These are phyloP conservation scores for Sciurus niger DNA, from an alignment of 2,113 vertebrate species.

Conservation along the genomic window DNA sequence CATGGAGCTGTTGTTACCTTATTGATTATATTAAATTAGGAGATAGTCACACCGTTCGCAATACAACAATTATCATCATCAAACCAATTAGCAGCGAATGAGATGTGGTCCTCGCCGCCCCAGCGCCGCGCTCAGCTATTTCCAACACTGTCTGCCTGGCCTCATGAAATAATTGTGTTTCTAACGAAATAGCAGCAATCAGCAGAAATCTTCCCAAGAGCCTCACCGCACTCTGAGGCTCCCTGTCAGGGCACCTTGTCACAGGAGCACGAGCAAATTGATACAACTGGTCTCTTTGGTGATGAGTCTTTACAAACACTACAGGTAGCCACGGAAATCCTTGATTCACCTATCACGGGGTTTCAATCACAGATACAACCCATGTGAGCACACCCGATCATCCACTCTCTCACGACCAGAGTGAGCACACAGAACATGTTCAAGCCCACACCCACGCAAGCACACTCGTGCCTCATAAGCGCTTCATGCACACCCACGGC, in stretches of 20 bases:
- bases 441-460: background rate
- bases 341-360: background rate
- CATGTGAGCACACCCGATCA: background rate
- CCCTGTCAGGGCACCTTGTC: background rate
- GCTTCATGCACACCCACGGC: background rate
- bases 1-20: constrained; percentile 80
- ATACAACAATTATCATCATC: constrained; percentile 77
- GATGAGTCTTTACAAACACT: background rate
- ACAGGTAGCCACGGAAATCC: background rate
- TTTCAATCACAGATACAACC: background rate
- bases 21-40: constrained; percentile 86
- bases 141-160: constrained; percentile 52
- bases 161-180: background rate
- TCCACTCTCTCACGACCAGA: background rate
- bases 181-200: background rate
- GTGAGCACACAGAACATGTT: background rate
- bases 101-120: constrained; percentile 75
- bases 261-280: constrained; percentile 45
- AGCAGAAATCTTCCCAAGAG: constrained; percentile 60
- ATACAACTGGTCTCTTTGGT: background rate
- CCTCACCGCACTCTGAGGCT: background rate
- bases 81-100: constrained; percentile 81
- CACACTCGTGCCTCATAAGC: too few species aligned
- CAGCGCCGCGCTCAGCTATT: background rate
- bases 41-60: constrained; percentile 84